Evolutionary conservation across 2,797 vertebrate species (phyloP).

Genomic region (Lerista edwardsae): DNA sequence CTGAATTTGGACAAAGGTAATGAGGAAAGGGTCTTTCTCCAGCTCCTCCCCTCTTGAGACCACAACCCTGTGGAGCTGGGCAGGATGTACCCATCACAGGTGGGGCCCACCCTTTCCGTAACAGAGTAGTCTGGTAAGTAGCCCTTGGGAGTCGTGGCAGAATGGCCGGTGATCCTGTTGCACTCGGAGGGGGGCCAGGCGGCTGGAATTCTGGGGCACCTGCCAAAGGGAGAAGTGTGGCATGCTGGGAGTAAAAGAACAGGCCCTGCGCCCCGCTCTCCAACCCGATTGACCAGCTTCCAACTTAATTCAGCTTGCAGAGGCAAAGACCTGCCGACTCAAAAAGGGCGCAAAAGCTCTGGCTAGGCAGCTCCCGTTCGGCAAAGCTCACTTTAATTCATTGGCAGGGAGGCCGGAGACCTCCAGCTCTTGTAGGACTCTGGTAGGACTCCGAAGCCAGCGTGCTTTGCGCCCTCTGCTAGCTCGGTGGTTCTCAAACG

Average conservation of each 20-base stretch:
- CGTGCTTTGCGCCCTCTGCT: no score
- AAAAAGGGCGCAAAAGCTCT: no score
- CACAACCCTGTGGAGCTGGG: not conserved
- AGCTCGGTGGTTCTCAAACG: no score
- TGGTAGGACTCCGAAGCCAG: no score
- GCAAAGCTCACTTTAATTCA: not conserved
- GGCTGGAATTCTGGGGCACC: constrained; percentile 1
- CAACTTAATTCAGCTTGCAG: no score
- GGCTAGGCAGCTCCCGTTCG: not conserved
- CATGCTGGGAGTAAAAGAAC: no score
- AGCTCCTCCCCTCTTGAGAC: not conserved
- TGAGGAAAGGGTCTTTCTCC: not conserved
- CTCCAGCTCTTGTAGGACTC: not conserved
- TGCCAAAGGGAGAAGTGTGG: no score
- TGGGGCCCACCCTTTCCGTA: not conserved
- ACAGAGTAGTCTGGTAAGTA: not conserved
- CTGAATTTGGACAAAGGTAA: no score
- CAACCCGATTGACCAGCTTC: not conserved
- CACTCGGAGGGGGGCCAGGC: not conserved
- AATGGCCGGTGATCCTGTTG: not conserved
- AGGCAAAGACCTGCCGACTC: not conserved
- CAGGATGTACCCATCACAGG: not conserved
- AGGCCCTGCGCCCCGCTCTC: not conserved
- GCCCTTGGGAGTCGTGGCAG: not conserved
- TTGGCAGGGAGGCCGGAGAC: not conserved